phyloP scores from a whole-genome alignment of 2,113 vertebrate genomes.

The Athene noctua region DNA sequence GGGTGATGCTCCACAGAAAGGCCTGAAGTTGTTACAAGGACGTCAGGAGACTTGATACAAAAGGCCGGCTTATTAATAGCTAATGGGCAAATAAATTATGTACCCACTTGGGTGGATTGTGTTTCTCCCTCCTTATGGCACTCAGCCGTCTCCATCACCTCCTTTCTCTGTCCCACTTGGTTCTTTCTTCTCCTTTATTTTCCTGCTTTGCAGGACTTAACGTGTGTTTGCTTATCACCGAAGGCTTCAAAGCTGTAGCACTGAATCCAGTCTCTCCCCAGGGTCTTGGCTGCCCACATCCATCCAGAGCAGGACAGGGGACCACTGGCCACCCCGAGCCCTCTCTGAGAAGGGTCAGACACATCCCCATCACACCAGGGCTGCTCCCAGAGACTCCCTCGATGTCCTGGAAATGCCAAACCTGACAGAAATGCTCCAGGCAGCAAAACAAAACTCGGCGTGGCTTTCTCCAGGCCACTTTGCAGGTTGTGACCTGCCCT shows the following conservation, averaged over 20 bases:
- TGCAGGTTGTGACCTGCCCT: neutral
- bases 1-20: slow-evolving; percentile 57
- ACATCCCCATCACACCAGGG: neutral
- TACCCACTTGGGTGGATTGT: neutral
- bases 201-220: neutral
- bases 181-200: neutral
- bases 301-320: neutral
- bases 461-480: neutral
- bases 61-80: slow-evolving; percentile 45
- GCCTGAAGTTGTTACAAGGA: slow-evolving; percentile 63
- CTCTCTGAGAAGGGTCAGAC: fast-evolving
- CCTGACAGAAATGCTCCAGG: slow-evolving; percentile 4
- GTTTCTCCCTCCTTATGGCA: neutral
- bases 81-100: slow-evolving; percentile 62
- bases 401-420: neutral
- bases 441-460: neutral
- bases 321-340: neutral
- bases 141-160: neutral
- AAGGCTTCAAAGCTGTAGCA: neutral
- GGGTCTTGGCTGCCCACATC: neutral
- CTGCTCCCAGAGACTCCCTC: neutral
- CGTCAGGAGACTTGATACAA: slow-evolving; percentile 50
- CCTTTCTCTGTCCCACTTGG: neutral
- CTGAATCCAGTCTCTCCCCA: neutral
- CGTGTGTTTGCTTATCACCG: fast-evolving